These are phyloP conservation scores for Litocranius walleri DNA, from an alignment of 2,113 vertebrate genomes.

Conservation along the genomic window DNA sequence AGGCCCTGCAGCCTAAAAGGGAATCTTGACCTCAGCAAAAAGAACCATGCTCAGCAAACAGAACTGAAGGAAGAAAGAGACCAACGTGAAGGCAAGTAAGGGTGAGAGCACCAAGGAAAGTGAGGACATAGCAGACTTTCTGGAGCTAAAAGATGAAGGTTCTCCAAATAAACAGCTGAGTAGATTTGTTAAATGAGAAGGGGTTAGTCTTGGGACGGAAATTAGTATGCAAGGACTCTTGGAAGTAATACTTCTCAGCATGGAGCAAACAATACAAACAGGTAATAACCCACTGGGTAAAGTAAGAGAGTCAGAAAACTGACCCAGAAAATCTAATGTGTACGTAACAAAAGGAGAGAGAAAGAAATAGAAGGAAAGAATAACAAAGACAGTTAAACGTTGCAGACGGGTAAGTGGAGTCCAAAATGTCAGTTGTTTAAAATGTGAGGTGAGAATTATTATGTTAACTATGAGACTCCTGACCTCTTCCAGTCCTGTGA, in stretches of 20 bases:
- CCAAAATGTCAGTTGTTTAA: not conserved
- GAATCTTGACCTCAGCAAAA: not conserved
- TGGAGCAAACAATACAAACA: not conserved
- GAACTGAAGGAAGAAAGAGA: not conserved
- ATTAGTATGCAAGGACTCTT: not conserved
- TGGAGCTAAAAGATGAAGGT: not conserved
- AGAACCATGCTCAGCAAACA: not conserved
- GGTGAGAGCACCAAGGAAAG: not conserved
- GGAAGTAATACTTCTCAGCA: not conserved
- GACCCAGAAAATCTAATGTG: not conserved
- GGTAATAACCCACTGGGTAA: not conserved
- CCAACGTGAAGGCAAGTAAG: not conserved
- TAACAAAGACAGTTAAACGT: not conserved
- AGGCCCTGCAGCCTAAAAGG: not conserved
- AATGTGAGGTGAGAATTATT: not conserved
- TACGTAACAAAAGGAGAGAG: not conserved
- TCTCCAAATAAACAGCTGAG: not conserved
- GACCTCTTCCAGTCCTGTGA: too few relatives aligned
- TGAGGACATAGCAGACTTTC: not conserved
- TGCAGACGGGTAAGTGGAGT: not conserved
- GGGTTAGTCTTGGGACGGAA: not conserved
- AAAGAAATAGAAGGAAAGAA: not conserved
- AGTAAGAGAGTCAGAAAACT: not conserved
- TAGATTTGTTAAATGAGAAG: not conserved
- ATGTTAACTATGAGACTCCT: not conserved